Percentiles rank a stretch among this genome's conserved stretches.
phyloP scores from a whole-genome alignment of 2,888 invertebrate species.

The Phyllotreta striolata region DNA sequence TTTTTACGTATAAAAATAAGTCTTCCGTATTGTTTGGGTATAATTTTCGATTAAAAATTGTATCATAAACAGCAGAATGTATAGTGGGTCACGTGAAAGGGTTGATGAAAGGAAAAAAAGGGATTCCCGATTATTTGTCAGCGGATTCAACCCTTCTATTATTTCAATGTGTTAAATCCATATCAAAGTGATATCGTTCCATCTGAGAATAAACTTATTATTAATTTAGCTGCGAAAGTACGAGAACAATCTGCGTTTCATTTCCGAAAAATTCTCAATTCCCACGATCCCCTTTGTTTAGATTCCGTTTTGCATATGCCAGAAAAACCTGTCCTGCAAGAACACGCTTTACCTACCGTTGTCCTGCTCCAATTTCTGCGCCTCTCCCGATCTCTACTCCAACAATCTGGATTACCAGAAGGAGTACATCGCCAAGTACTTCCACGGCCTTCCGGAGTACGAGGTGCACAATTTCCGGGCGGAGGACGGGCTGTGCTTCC shows the following conservation, averaged over 20 bases:
- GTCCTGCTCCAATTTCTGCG: constrained; percentile 47
- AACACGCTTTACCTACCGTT: constrained; percentile 45
- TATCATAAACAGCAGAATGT: constrained; percentile 38
- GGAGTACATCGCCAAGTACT: constrained; percentile 52
- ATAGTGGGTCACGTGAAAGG: constrained; percentile 28
- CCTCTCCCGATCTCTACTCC: constrained; percentile 49
- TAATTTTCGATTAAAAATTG: constrained; percentile 33
- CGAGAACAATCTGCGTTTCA: constrained; percentile 32
- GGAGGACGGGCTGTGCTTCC: constrained; percentile 50
- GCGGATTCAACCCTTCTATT: constrained; percentile 43
- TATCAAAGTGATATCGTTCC: constrained; percentile 60
- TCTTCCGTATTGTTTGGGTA: constrained; percentile 5
- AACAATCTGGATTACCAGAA: constrained; percentile 50
- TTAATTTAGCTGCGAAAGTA: constrained; percentile 46
- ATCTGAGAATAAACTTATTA: constrained; percentile 50
- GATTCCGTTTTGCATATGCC: constrained; percentile 26
- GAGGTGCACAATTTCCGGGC: constrained; percentile 48
- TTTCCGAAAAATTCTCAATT: constrained; percentile 25
- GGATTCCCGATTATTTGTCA: constrained; percentile 28
- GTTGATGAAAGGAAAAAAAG: not conserved
- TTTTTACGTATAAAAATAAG: not conserved
- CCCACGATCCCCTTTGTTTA: constrained; percentile 28
- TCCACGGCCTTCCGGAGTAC: constrained; percentile 49
- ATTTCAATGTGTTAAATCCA: constrained; percentile 53
- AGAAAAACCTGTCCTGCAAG: constrained; percentile 34